Evolutionary conservation across 2,113 vertebrate species (phyloP), one percentile per base, ranked within the genome.

Genomic region (Aphyosemion australe): DNA sequence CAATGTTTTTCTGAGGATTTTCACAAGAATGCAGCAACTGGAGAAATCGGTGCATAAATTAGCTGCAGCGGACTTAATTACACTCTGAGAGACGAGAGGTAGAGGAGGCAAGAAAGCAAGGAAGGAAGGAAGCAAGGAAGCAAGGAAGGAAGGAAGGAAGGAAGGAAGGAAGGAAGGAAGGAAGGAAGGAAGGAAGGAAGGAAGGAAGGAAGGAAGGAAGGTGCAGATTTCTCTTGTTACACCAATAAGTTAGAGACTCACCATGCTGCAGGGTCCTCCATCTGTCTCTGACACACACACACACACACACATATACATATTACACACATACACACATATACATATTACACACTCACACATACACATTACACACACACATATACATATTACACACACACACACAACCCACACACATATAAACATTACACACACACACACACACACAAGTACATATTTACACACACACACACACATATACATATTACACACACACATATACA

Each of bases 1-100:
- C 34, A 69, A 70, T 69, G 54, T 79, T 80, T 79, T 81, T 83
- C 78, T 52, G 61, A 69, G 50, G 74, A 66, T 86, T 84, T 86
- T 89, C 69, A 78, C 65, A 83, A 57, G 74, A 73, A 83, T 69
- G 64, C 76, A 68, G 69, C 62, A 39, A 76, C 66, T 76, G 69
- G 55, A 77, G 73, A 79, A 73, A 72, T 78, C 64, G 21, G 61
- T 37, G 80, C 77, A 88, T 85, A 82, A 84, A 85, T 84, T 78
- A 85, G 72, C 74, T 66, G 60, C 52, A 1, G 65, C 51, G 2
- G 64, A 84, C 74, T 84, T 85, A 87, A 88, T 87, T 83, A 79
- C 66, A 84, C 50, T 26, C 32, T 34, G 16, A 46, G 7, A 60
- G 50, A 50, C 37, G 55, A 53, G 56, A 76, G 47, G 46, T n/a